Evolutionary conservation across 1,140 invertebrate species (phyloP), one percentile per base, ranked within the genome.

Genomic region (Drosophila murphyi): DNA sequence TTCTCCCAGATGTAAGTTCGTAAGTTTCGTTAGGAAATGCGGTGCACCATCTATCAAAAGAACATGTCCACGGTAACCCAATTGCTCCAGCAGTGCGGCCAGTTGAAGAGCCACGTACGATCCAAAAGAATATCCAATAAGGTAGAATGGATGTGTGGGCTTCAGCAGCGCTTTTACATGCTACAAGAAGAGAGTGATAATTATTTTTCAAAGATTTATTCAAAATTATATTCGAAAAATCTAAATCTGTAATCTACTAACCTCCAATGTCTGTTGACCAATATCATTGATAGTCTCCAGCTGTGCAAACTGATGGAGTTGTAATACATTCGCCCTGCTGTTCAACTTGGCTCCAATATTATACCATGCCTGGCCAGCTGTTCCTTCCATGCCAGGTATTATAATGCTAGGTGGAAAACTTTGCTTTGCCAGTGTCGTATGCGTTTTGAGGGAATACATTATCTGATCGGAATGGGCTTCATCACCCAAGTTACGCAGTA

Each of bases 301-400:
- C 10, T 81, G 45, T 2, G 75, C 62, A 28, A 85, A 86, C 37
- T 76, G 67, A 65, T 85, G 81, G 2, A 90, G 64, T 48, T 92
- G 91, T 29, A 92, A 39, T 6, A 92, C 63, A 39, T 69, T 71
- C 10, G 81, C 62, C 5, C 67, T 71, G 39, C 77, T 88, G 10
- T 76, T 61, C 5, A 93, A 34, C 3, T 28, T 34, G 0, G 56
- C 59, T 0, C 86, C 91, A 32, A 92, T 71, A 47, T 78, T 77
- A 10, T 90, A 82, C 92, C 92, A 93, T 1, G 87, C 78, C n/a
- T 78, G 65, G 56, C 92, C 91, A 10, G 95, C 94, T 54, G 94
- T 94, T 12, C 97, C 97, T 93, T 98, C 97, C 47, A 98, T 93
- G 12, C 97, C 96, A 60, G 97, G 97, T 43, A 98, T 92, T 72